Base-by-base conservation (phyloP, 2,888 invertebrate species). In the Osedax fenrisi region DNA sequence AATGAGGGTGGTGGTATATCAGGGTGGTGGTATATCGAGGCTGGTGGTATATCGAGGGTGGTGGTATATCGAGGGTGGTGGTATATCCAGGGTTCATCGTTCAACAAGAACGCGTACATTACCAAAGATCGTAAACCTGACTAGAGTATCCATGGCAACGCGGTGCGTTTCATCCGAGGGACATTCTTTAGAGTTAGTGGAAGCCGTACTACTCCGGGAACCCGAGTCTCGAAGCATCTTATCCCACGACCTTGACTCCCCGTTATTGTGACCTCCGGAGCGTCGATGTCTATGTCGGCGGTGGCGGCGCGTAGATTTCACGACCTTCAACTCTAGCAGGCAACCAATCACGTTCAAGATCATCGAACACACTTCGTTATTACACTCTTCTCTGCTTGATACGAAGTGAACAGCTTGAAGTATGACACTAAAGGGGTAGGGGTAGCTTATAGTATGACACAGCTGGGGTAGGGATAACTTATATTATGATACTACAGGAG, bases 321-420 rank as follows among this genome's bases (percentile, higher is more conserved):
- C 41, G 0, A 94, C 90, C 0, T 92, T 92, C 84, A 95, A 89
- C 81, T 95, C 93, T 86, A 97, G 89, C 1, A 98, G 85, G 0
- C 94, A 88, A 82, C 96, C 95, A 2, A 95, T 89, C 74, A 97
- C 87, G 83, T 94, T 95, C 22, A 98, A 85, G 81, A 95, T 91
- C 1, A 92, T 91, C 85, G 96, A 95, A 84, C 94, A 90, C 1
- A 97, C 92, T 25, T 94, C 88, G 24, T 93, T 86, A 0, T 92
- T 92, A 77, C 89, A 89, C 81, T 41, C 41, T 10, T 72, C 66
- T 13, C 73, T 61, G 21, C 62, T 27, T 10, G 76, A 64, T 22
- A 77, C 41, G 23, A 70, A 71, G 27, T 78, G 78, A 2, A 75
- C 74, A 10, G 76, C 77, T 61, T 73, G 72, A 26, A 78, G 41